Evolutionary conservation across 2,797 vertebrate genomes (phyloP), one percentile per base, ranked within the genome.

Genomic region (Chrosomus eos): DNA sequence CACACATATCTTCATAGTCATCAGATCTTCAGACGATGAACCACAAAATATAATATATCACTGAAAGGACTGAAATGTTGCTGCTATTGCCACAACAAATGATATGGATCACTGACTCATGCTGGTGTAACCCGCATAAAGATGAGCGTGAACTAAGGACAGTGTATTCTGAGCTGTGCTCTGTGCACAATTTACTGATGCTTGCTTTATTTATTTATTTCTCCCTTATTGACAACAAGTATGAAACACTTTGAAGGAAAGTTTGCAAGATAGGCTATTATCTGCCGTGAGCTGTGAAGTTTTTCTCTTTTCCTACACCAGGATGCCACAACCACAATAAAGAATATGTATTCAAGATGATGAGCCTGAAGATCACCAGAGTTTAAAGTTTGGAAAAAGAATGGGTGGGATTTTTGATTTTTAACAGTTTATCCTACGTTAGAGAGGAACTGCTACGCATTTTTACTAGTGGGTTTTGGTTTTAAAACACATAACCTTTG

Each of bases 11-110:
- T 66, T 66, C 75, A 79, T 5, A 64, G 38, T 79, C 19, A 45
- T 79, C 38, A 64, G 77, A 79, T 79, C 77, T 79, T 19, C 60
- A 1, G 26, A 66, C 31, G 26, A 79, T 48, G 58, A 31, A 79
- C 58, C 28, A 66, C 60, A 48, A 79, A 48, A 79, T 45, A 43
- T 66, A 79, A 79, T 28, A 21, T 48, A 79, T 48, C 43, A 45
- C 75, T 31, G 62, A 36, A 80, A 53, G 64, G 21, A 68, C 28
- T 5, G 14, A 51, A 51, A 28, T 68, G 45, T 68, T 80, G 31
- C 58, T 78, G 36, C 64, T 80, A 68, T 80, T 80, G 78, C 64
- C 78, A 80, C 64, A 80, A 80, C 45, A 80, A 68, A 80, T 51
- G 28, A 80, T 38, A 53, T 36, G 31, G 4, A 80, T 80, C 78